These are phyloP conservation scores for Aleiodes sp. DNA, from an alignment of 1,140 invertebrate genomes.

Conservation along the genomic window DNA sequence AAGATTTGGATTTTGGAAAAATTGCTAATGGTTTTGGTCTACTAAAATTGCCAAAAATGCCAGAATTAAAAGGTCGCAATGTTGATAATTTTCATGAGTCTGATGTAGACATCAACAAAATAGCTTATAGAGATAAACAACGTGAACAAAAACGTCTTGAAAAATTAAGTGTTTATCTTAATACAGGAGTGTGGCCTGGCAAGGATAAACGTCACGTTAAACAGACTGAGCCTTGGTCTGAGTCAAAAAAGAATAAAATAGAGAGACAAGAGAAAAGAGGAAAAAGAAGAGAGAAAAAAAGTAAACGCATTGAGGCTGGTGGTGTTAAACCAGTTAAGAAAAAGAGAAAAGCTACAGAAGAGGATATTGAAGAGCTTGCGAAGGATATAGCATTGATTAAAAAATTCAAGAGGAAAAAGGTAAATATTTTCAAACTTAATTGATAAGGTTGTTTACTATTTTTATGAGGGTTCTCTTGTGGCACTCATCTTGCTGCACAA, in stretches of 20 bases:
- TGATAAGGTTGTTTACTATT: no score
- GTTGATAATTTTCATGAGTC: conserved; percentile 73
- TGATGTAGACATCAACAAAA: conserved; percentile 77
- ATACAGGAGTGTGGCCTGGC: conserved; percentile 82
- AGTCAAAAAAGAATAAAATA: conserved; percentile 79
- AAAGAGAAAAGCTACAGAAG: conserved; percentile 70
- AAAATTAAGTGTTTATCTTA: conserved; percentile 77
- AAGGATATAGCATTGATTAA: conserved; percentile 87
- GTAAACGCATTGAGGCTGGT: conserved; percentile 58
- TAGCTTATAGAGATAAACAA: conserved; percentile 85
- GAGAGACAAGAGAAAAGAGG: conserved; percentile 71
- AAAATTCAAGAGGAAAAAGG: conserved; percentile 88
- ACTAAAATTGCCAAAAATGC: conserved; percentile 92
- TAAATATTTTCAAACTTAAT: no score
- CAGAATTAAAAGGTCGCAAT: conserved; percentile 83
- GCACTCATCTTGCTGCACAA: no score
- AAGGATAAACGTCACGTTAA: conserved; percentile 69
- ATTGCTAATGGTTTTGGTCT: conserved; percentile 90
- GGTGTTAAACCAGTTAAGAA: conserved; percentile 68
- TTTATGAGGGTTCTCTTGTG: no score
- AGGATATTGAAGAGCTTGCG: conserved; percentile 85
- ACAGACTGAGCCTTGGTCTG: conserved; percentile 81
- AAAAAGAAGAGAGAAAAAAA: conserved; percentile 69
- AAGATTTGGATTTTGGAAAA: conserved; percentile 89
- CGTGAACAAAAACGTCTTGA: conserved; percentile 77